Base-by-base conservation (phyloP, 2,888 invertebrate genomes). In the Agonopterix arenella region DNA sequence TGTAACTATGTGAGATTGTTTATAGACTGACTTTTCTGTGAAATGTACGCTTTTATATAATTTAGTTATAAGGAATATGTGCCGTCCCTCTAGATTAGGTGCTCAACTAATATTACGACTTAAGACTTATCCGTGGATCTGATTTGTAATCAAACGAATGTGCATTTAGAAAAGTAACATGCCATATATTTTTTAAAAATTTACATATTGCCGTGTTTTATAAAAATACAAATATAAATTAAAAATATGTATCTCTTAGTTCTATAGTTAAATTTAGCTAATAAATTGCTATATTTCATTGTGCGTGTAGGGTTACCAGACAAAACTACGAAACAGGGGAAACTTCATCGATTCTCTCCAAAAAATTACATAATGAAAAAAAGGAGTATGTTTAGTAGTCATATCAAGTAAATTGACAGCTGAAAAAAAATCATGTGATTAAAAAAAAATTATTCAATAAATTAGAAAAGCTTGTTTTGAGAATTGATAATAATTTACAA, bases 111-210 rank as follows among this genome's bases (percentile, higher is more conserved):
- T 40, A 4, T n/a, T 40, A 40, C 11, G n/a, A 11, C 43, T 43
- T 52, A 48, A 49, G 44, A 52, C 52, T 56, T 50, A 48, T 48
- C 48, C 49, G 47, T 50, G 51, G 62, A 60, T 61, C 58, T 63
- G 54, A 62, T 59, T 13, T 36, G 40, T 37, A 45, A 45, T 52
- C 2, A 62, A 65, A 74, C 68, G 70, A 65, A 61, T 52, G 28
- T 7, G 55, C 54, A 44, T 61, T 73, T 80, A 81, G 77, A 82
- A 86, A 83, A 86, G 75, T 88, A 89, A 89, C 86, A 86, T 86
- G 84, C 81, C 84, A 83, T 89, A 88, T 88, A 89, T 85, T 86
- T 83, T 76, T 77, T 80, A 80, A 77, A 74, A 80, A 73, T 77
- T 73, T 80, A 81, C 77, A 73, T 64, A 73, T 71, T 74, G 71